Conservation (phyloP, 2,888 invertebrate species). For the Furcula furcula region DNA sequence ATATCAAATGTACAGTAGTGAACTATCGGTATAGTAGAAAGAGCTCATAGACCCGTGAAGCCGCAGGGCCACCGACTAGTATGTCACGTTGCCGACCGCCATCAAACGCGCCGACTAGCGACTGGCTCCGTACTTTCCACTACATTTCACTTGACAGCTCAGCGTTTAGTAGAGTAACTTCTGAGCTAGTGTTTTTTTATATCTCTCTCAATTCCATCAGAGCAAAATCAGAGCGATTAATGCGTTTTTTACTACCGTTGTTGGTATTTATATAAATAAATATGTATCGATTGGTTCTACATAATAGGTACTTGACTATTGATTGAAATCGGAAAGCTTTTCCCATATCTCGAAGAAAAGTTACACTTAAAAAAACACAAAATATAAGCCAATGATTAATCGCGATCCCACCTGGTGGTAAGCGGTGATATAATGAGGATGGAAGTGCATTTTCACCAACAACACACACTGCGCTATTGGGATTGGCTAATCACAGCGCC, state of each 20-base stretch:
- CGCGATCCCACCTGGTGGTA: too few relatives aligned
- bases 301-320: too few relatives aligned
- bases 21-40: slow-evolving; percentile 28
- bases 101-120: slow-evolving; percentile 62
- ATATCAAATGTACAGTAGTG: slow-evolving; percentile 4
- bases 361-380: too few relatives aligned
- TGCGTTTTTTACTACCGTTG: not conserved
- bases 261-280: not conserved
- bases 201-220: too few relatives aligned
- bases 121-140: slow-evolving; percentile 61
- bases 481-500: too few relatives aligned
- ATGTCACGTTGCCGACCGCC: slow-evolving; percentile 69
- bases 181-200: slow-evolving; percentile 8
- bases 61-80: slow-evolving; percentile 52
- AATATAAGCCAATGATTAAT: too few relatives aligned
- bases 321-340: too few relatives aligned
- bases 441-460: too few relatives aligned
- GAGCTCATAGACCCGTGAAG: slow-evolving; percentile 62
- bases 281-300: too few relatives aligned
- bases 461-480: too few relatives aligned
- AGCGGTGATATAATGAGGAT: too few relatives aligned
- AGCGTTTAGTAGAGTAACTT: slow-evolving; percentile 14
- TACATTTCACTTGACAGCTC: slow-evolving; percentile 50
- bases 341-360: too few relatives aligned
- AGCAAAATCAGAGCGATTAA: not conserved